A percentile compares a stretch with the other conserved stretches of the same genome.
Conservation (phyloP, 2,888 invertebrate genomes). For the Rhagonycha lutea region DNA sequence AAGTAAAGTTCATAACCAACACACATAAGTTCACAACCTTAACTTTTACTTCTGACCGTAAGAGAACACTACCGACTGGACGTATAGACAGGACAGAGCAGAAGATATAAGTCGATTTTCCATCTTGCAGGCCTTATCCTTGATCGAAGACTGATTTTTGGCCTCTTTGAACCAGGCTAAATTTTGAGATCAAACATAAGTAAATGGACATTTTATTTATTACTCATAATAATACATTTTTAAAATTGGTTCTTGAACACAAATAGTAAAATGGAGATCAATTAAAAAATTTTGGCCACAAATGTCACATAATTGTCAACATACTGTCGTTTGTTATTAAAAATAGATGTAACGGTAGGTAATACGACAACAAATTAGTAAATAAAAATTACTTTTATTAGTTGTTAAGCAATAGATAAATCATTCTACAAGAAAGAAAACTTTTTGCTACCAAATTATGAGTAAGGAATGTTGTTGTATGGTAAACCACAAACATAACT, state of each 20-base stretch:
- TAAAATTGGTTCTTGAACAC: conserved; percentile 29
- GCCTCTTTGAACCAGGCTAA: not conserved
- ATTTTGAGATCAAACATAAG: not conserved
- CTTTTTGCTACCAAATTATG: not conserved
- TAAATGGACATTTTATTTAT: not conserved
- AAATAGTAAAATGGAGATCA: conserved; percentile 23
- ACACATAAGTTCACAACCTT: too few relatives aligned
- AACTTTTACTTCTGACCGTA: too few relatives aligned
- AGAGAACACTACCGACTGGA: too few relatives aligned
- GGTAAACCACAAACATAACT: not conserved
- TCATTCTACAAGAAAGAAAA: not conserved
- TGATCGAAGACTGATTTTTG: too few relatives aligned
- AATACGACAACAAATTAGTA: not conserved
- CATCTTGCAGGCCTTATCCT: too few relatives aligned
- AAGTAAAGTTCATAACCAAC: too few relatives aligned
- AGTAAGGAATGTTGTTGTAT: not conserved
- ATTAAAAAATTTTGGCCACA: conserved; percentile 22
- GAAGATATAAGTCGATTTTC: too few relatives aligned
- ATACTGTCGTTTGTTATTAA: conserved; percentile 9
- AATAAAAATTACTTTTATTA: not conserved
- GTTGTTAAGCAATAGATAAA: not conserved
- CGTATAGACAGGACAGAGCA: too few relatives aligned
- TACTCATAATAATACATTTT: not conserved
- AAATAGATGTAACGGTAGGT: conserved; percentile 1
- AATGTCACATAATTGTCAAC: conserved; percentile 12